Evolutionary conservation across 2,888 invertebrate genomes (phyloP), one percentile per base, ranked within the genome.

Genomic region (Cacoxenus indagator): DNA sequence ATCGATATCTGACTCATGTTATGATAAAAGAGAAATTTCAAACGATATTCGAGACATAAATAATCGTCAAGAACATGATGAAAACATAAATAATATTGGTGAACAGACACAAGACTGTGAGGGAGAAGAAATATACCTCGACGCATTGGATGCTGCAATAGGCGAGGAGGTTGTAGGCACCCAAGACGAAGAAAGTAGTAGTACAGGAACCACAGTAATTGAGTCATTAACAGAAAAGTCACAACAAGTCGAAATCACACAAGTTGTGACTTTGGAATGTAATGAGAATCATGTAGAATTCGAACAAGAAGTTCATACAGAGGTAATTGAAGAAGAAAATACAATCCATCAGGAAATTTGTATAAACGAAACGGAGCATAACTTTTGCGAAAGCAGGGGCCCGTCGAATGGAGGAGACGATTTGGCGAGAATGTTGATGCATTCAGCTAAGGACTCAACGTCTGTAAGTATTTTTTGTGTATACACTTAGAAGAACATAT

Each of bases 201-300:
- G 19, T 48, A n/a, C 48, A 0, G 48, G 17, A 17, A 19, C 48
- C 9, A 75, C 77, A 1, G 72, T 75, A 8, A 75, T 78, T 0
- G 82, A 82, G 29, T 64, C 64, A 2, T 77, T 74, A 6, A 75
- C 75, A 5, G 22, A 48, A 5, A 66, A 48, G 71, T 67, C 46
- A 67, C 70, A 67, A 57, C 54, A 73, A 37, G 48, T 61, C 11
- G 72, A 73, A 51, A 67, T 65, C 3, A 73, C 59, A 4, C 73
- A 75, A 31, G 31, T 31, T 11, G 76, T 74, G 14, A 29, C 55
- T 2, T 24, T 57, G 27, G 26, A 55, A 4, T 43, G 22, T n/a
- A 37, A 31, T 51, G 73, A 70, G 0, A 71, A 66, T 11, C 75
- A 75, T 4, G 73, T 74, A 22, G 67, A 22, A 6, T 67, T 55